Base-by-base conservation (phyloP, 2,888 invertebrate species). In the Ochropacha duplaris region DNA sequence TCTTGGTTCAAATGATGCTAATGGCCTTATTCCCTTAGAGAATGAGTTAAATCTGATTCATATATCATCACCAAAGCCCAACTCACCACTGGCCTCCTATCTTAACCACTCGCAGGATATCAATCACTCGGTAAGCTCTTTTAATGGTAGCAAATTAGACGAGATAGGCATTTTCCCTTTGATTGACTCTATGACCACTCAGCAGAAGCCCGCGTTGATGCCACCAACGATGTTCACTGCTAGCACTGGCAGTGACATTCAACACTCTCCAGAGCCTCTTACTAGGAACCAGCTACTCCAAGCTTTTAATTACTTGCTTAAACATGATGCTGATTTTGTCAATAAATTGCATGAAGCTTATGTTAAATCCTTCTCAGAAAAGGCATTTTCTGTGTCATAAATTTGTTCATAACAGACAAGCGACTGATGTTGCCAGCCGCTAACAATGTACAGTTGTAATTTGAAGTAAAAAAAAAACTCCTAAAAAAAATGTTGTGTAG, bases 321-420 rank as follows among this genome's bases (percentile, higher is more conserved):
- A 97, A 90, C 96, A 96, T 87, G 98, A 98, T 86, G 94, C 96
- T 34, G 96, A 97, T 69, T 98, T 98, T 90, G 95, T 98, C 36
- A 96, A 95, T 79, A 97, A 97, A 86, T 93, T 98, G 64, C 98
- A 98, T 81, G 97, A 98, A 89, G 98, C 97, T 57, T 98, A 98
- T 83, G 96, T 98, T 19, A 97, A 97, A 88, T 96, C 97, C 34
- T 96, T 97, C 78, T 94, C 96, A 79, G 96, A 96, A 79, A 92
- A 92, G 78, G 81, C 90, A 57, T 92, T 88, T 73, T 92, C 92
- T 59, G 92, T 92, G 72, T 92, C 92, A 82, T 92, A 24, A 92
- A 89, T 1, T 79, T 79, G 72, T 77, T 81, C 80, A 61, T 80
- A 76, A 64, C 56, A 68, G 74, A 78, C 19, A 61, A 70, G 78